Conservation (phyloP, 2,113 vertebrate species). For the Pseudorectes ferrugineus region DNA sequence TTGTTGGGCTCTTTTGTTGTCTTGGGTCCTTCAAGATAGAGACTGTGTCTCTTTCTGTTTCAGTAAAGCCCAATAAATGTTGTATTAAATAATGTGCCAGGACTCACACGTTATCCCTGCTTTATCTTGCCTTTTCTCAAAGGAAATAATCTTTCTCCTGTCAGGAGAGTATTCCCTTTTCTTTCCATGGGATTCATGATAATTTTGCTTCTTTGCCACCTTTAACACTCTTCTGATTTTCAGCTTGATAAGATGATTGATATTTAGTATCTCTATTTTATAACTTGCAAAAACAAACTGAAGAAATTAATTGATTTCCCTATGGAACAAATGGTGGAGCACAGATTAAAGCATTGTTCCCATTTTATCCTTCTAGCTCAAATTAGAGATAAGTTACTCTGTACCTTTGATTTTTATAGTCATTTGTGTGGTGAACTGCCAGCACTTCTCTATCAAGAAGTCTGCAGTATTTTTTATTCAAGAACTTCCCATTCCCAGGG, state of each 20-base stretch:
- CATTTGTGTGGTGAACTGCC: not conserved
- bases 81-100: not conserved
- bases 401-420: not conserved
- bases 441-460: not conserved
- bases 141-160: not conserved
- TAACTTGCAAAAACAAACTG: not conserved
- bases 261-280: not conserved
- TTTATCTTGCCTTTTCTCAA: not conserved
- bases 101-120: fast-evolving
- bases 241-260: not conserved
- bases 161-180: not conserved
- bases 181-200: not conserved
- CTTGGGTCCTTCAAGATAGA: not conserved
- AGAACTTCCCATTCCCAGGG: not conserved
- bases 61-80: not conserved
- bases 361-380: not conserved
- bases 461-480: not conserved
- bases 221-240: not conserved
- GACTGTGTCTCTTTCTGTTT: not conserved
- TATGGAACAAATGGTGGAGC: not conserved
- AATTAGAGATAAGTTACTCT: not conserved
- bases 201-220: not conserved
- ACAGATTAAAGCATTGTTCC: not conserved
- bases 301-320: not conserved
- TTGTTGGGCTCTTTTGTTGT: not conserved